phyloP scores from a whole-genome alignment of 2,113 vertebrate species.

The Vidua macroura region DNA sequence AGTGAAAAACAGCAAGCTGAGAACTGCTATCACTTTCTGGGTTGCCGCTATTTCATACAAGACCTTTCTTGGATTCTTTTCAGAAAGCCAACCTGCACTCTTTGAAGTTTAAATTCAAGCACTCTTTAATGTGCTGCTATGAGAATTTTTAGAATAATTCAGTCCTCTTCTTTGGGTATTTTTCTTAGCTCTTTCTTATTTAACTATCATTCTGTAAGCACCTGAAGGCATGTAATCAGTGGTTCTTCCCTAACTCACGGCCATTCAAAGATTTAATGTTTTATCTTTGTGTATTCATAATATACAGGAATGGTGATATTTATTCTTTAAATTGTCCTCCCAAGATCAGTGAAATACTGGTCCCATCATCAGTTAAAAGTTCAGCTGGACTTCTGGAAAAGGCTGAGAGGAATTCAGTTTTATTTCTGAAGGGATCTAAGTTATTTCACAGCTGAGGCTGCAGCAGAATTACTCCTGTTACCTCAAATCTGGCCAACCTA shows the following conservation, averaged over 20 bases:
- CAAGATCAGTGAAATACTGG: not conserved
- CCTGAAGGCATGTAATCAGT: not conserved
- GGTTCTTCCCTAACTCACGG: not conserved
- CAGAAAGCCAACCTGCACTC: not conserved
- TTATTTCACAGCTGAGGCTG: not conserved
- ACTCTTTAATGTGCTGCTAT: not conserved
- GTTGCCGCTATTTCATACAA: not conserved
- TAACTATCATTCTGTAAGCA: not conserved
- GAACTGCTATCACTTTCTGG: not conserved
- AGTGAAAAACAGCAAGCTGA: constrained; percentile 20
- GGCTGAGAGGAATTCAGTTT: not conserved
- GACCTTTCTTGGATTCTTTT: constrained; percentile 11
- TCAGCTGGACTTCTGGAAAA: not conserved
- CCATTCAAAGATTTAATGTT: not conserved
- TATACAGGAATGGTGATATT: not conserved
- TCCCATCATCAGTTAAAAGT: not conserved
- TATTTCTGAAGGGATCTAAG: not conserved
- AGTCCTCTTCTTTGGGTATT: not conserved
- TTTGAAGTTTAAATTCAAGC: not conserved
- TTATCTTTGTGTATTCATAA: not conserved
- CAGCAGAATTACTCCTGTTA: not conserved
- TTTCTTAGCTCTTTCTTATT: not conserved
- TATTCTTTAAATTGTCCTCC: not conserved
- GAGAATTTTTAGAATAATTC: not conserved
- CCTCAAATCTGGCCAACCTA: not conserved